phyloP scores from a whole-genome alignment of 92 coral and sea anemone species.

The Umimayanthus kanabou region DNA sequence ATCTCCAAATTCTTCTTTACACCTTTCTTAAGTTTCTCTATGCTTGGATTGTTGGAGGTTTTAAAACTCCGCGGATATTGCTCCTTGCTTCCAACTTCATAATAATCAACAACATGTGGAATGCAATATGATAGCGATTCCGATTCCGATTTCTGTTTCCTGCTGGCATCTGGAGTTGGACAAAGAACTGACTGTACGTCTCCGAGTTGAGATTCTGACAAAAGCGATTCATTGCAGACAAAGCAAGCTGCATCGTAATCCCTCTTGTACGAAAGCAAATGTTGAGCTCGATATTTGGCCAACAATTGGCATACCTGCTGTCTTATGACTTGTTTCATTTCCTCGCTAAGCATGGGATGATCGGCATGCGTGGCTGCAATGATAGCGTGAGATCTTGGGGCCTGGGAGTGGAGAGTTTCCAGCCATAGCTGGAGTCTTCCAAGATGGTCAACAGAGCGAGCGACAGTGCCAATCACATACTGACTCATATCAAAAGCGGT shows the following conservation, averaged over 20 bases:
- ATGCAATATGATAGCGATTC: constrained; percentile 2
- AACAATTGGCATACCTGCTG: constrained; percentile 8
- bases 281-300: constrained; percentile 24
- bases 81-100: constrained; percentile 37
- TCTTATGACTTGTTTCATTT: constrained; percentile 18
- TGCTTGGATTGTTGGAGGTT: constrained; percentile 26
- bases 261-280: background rate
- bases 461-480: constrained; percentile 10
- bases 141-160: background rate
- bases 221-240: background rate
- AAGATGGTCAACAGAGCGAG: constrained; percentile 44
- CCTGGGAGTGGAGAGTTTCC: constrained; percentile 41
- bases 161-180: background rate
- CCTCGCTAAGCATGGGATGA: constrained; percentile 28
- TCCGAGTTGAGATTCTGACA: background rate
- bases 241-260: constrained; percentile 18
- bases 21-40: background rate
- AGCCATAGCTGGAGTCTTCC: constrained; percentile 55
- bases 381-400: constrained; percentile 29
- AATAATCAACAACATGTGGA: constrained; percentile 50
- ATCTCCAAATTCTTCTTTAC: background rate
- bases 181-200: background rate
- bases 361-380: constrained; percentile 53
- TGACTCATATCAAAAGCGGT: constrained; percentile 47
- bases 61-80: background rate